Percentiles rank a stretch among this genome's conserved stretches.
Evolutionary conservation across 2,888 invertebrate species (phyloP).

Genomic region (Ommatoiulus sabulosus): DNA sequence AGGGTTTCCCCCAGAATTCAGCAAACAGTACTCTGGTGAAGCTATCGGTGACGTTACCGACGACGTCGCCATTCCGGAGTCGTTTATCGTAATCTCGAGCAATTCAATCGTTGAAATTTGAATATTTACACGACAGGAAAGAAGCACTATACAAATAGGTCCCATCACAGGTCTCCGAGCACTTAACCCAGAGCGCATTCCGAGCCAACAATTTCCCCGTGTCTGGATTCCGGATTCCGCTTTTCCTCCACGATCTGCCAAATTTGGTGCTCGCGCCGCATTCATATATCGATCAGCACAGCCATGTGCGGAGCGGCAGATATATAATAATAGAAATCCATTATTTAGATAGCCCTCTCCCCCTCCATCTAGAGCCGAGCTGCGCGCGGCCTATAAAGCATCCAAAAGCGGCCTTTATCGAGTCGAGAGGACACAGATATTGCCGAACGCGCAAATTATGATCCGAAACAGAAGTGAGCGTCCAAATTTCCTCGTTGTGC

Average conservation of each 20-base stretch:
- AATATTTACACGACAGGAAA: not conserved
- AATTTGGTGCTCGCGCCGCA: not conserved
- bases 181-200: constrained; percentile 21
- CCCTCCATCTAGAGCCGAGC: not conserved
- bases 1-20: not conserved
- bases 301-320: constrained; percentile 8
- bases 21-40: not conserved
- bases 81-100: not conserved
- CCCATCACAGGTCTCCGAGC: not conserved
- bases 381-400: not conserved
- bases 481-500: not conserved
- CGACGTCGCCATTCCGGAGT: not conserved
- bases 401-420: constrained; percentile 33
- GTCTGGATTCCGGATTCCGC: not conserved
- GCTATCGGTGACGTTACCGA: not conserved
- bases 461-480: not conserved
- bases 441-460: constrained; percentile 23
- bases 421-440: constrained; percentile 7
- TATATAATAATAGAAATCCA: not conserved
- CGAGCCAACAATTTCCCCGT: not conserved
- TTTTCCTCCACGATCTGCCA: not conserved
- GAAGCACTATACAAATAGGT: not conserved
- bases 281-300: not conserved
- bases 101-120: not conserved
- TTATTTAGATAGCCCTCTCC: constrained; percentile 7